Percentiles rank a stretch among this genome's conserved stretches.
These are phyloP conservation scores for Halictus quadricinctus DNA, from an alignment of 2,888 invertebrate genomes.

Conservation along the genomic window DNA sequence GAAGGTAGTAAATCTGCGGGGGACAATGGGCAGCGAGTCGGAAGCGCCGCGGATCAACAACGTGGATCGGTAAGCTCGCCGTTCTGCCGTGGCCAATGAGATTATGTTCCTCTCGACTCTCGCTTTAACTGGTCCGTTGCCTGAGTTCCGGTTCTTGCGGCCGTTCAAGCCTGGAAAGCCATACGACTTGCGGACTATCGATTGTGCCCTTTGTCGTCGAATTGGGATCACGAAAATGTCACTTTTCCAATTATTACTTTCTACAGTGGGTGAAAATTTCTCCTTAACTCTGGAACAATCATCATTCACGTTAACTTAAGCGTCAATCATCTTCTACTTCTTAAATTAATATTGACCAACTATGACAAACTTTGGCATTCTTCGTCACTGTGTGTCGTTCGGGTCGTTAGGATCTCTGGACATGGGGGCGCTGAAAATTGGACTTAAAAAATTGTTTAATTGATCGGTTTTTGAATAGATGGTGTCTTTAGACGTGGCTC, in stretches of 20 bases:
- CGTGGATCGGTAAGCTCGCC: slow-evolving; percentile 71
- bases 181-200: background rate
- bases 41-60: slow-evolving; percentile 69
- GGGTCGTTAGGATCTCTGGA: no score
- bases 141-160: slow-evolving; percentile 59
- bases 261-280: no score
- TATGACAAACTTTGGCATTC: no score
- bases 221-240: background rate
- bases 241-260: background rate
- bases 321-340: no score
- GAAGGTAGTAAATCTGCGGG: slow-evolving; percentile 74
- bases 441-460: no score
- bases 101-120: slow-evolving; percentile 71
- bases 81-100: slow-evolving; percentile 75
- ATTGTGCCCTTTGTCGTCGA: background rate
- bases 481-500: no score
- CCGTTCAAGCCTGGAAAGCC: slow-evolving; percentile 37
- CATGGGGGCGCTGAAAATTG: no score
- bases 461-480: no score
- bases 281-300: no score
- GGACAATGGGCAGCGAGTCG: slow-evolving; percentile 72
- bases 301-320: no score
- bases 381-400: no score
- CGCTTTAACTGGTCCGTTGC: slow-evolving; percentile 59
- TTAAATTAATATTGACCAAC: no score